These are phyloP conservation scores for Athene noctua DNA, from an alignment of 2,113 vertebrate species.

Conservation along the genomic window DNA sequence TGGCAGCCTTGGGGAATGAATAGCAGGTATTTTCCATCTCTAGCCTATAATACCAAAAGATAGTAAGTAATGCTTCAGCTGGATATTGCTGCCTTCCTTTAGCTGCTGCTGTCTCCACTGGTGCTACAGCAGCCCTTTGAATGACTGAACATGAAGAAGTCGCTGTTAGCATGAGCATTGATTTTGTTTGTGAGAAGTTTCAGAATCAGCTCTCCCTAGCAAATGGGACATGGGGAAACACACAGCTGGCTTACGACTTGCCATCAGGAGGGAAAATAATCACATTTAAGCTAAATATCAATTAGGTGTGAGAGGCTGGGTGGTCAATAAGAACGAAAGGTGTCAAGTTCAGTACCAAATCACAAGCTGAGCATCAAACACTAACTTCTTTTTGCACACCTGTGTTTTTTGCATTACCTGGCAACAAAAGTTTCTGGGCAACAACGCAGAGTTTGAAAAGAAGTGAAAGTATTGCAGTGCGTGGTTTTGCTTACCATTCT, in stretches of 20 bases:
- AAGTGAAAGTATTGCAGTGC: not conserved
- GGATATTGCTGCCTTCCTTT: not conserved
- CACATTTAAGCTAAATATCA: not conserved
- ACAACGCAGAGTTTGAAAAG: not conserved
- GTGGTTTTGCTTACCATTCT: not conserved
- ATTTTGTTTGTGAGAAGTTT: not conserved
- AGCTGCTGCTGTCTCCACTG: not conserved
- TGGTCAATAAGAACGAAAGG: not conserved
- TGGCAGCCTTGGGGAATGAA: not conserved
- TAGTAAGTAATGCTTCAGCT: not conserved
- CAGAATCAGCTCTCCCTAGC: not conserved
- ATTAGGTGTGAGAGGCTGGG: slow-evolving; percentile 13
- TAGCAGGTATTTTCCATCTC: not conserved
- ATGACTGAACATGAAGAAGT: not conserved
- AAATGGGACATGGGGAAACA: not conserved
- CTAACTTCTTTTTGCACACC: not conserved
- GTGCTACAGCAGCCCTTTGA: not conserved
- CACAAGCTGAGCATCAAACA: not conserved
- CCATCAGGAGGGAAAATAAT: slow-evolving; percentile 26
- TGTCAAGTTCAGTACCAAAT: not conserved
- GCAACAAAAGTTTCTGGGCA: slow-evolving; percentile 6
- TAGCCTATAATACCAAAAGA: not conserved
- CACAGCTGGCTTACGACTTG: slow-evolving; percentile 9
- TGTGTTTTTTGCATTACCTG: slow-evolving; percentile 45
- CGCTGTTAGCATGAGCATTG: not conserved